Percentiles rank a stretch among this genome's conserved stretches.
Conservation (phyloP, 2,888 invertebrate species). For the Aphodius sticticus region DNA sequence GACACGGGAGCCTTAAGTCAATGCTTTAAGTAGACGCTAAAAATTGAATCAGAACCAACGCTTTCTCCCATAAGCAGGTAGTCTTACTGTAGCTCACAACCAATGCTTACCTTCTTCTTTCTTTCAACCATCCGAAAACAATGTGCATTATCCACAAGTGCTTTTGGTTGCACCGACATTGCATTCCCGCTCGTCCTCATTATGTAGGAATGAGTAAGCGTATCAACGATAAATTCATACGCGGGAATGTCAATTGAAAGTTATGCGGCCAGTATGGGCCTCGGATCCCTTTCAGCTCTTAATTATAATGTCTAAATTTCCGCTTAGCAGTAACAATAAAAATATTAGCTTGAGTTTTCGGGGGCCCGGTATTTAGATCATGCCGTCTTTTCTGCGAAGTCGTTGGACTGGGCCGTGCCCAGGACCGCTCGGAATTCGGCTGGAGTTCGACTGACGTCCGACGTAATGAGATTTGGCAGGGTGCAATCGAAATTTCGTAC, state of each 20-base stretch:
- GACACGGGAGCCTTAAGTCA: no score
- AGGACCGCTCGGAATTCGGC: background rate
- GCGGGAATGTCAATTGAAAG: slow-evolving; percentile 12
- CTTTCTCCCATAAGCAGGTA: no score
- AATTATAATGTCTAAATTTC: slow-evolving; percentile 27
- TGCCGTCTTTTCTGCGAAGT: slow-evolving; percentile 19
- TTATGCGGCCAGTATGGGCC: slow-evolving; percentile 8
- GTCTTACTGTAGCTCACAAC: no score
- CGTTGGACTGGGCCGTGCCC: slow-evolving; percentile 14
- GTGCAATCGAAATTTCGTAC: slow-evolving; percentile 23
- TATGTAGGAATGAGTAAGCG: slow-evolving; percentile 9
- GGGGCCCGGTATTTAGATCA: slow-evolving; percentile 22
- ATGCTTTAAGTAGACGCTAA: no score
- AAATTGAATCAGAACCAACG: no score
- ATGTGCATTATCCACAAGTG: background rate
- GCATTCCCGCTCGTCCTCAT: background rate
- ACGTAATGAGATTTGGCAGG: slow-evolving; percentile 26
- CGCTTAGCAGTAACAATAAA: slow-evolving; percentile 26
- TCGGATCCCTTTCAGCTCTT: slow-evolving; percentile 17
- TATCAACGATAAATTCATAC: slow-evolving; percentile 25
- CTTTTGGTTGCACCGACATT: background rate
- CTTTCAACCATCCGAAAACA: background rate
- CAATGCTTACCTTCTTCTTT: background rate
- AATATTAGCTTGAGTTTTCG: slow-evolving; percentile 22
- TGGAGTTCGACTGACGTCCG: background rate